phyloP scores from a whole-genome alignment of 2,113 vertebrate genomes.

The Scytalopus superciliaris region DNA sequence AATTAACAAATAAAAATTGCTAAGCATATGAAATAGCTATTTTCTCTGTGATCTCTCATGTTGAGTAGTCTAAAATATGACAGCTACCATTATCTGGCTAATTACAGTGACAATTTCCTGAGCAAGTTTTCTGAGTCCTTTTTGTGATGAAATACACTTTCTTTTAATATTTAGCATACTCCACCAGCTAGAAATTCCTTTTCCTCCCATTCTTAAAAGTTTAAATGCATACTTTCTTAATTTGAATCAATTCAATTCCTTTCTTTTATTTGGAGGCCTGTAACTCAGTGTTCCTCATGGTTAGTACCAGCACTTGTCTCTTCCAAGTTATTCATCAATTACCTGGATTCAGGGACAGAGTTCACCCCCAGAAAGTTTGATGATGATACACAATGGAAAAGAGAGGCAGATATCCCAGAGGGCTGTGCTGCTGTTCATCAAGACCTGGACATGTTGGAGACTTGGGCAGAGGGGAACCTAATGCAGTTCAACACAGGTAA shows the following conservation, averaged over 20 bases:
- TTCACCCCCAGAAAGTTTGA: neutral
- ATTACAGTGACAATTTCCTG: neutral
- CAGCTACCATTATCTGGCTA: neutral
- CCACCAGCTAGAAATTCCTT: neutral
- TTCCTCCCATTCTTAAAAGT: neutral
- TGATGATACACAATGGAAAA: neutral
- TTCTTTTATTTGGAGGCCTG: neutral
- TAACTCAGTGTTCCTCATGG: neutral
- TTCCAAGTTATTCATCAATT: neutral
- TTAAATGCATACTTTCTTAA: neutral
- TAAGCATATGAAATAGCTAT: neutral
- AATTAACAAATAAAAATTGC: neutral
- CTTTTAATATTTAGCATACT: neutral
- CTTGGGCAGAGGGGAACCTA: accelerated
- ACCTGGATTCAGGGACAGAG: neutral
- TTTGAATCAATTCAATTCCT: neutral
- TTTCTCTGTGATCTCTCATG: neutral
- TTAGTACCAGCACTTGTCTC: neutral
- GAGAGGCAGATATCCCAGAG: neutral
- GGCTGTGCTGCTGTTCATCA: neutral
- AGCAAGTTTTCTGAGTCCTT: neutral
- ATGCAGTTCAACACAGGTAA: neutral
- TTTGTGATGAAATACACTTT: neutral
- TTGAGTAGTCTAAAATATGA: neutral
- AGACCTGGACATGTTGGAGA: accelerated